Evolutionary conservation across 2,888 invertebrate species (phyloP), one percentile per base, ranked within the genome.

Genomic region (Phaonia tiefii): DNA sequence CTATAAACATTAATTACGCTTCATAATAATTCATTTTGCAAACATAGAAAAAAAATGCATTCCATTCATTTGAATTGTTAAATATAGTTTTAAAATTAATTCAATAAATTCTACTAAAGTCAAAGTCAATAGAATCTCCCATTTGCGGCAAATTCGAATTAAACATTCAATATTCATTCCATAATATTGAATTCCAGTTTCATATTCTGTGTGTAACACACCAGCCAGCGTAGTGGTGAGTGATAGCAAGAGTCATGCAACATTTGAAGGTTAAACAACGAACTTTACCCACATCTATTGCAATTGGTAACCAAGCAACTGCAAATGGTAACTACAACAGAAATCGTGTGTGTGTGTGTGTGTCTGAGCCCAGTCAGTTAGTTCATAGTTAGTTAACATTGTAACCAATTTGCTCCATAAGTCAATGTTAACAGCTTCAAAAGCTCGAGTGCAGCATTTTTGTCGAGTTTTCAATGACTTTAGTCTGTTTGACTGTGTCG

Each of bases 211-310:
- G n/a, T n/a, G n/a, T n/a, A n/a, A n/a, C n/a, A n/a, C n/a, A n/a
- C 31, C 31, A 31, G 8, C 3, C 31, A 31, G 8, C 31, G 31
- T 8, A 31, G 8, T 8, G 31, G 8, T 31, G 4, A 31, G 8
- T 8, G 31, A 31, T 31, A 3, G 31, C 3, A 31, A 31, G 2
- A 20, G 20, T n/a, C 42, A 42, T 63, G 63, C 63, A 63, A 63
- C 63, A 63, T 42, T 63, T 15, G 87, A 88, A 88, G 89, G 88
- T 85, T 84, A 85, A 74, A 74, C 84, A 70, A 85, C 86, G 89
- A 88, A 88, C 88, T 88, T 88, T 88, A 88, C 88, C 88, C 86
- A 88, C 86, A 84, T 88, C 87, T 83, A 77, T 82, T 46, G 56
- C 13, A 26, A 56, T 10, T 26, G 20, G 11, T n/a, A 13, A 22